These are phyloP conservation scores for Taurulus bubalis DNA, from an alignment of 2,113 vertebrate species.

Conservation along the genomic window DNA sequence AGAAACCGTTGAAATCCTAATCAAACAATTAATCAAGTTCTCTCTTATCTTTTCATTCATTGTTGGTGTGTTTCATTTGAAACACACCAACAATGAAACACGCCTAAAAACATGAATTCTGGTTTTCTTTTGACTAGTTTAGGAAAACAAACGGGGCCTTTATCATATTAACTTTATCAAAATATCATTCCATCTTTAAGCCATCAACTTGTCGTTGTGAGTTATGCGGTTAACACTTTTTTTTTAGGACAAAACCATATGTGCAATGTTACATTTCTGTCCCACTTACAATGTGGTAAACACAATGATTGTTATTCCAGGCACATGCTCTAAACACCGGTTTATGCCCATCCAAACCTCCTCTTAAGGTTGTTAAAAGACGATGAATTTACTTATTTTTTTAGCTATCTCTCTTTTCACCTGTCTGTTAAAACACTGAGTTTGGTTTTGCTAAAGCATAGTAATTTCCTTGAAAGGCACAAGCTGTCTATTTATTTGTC, in stretches of 20 bases:
- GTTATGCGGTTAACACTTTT: neutral
- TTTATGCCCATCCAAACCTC: conserved; percentile 20
- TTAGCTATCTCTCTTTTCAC: conserved; percentile 76
- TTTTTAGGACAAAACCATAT: conserved; percentile 20
- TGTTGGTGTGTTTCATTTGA: neutral
- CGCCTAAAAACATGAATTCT: neutral
- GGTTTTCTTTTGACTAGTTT: neutral
- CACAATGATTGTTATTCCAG: conserved; percentile 47
- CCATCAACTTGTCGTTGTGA: neutral
- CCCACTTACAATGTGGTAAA: conserved; percentile 8
- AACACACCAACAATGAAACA: neutral
- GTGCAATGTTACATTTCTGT: conserved; percentile 14
- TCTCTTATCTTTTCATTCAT: neutral
- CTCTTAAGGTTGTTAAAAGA: conserved; percentile 39
- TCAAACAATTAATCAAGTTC: neutral
- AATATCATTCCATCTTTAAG: neutral
- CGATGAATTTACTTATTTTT: conserved; percentile 53
- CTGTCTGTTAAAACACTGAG: conserved; percentile 63
- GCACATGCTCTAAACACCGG: conserved; percentile 26
- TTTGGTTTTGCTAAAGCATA: conserved; percentile 66
- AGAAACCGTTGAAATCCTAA: neutral
- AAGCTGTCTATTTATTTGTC: conserved; percentile 74
- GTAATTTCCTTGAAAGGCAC: conserved; percentile 56
- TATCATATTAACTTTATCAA: neutral
- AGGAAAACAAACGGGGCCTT: neutral